phyloP scores from a whole-genome alignment of 2,797 vertebrate genomes.

The Parauchenoglanis ngamensis region DNA sequence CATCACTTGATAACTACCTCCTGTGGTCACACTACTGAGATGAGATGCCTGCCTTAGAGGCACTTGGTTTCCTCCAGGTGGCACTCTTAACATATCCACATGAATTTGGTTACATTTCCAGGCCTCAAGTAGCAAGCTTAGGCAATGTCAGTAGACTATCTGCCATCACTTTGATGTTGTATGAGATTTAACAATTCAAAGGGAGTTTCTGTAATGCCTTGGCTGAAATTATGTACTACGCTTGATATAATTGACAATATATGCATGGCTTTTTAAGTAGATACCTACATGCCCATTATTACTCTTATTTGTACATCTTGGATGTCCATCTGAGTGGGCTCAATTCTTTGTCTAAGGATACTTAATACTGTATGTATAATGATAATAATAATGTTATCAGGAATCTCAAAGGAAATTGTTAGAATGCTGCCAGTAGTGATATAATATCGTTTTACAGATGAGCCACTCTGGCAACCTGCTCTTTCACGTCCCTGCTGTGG shows the following conservation, averaged over 20 bases:
- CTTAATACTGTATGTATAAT: not conserved
- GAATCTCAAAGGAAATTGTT: not conserved
- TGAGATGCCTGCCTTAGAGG: not conserved
- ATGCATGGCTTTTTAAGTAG: not conserved
- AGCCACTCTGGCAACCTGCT: not conserved
- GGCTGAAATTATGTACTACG: not conserved
- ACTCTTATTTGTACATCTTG: not conserved
- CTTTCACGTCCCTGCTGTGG: not conserved
- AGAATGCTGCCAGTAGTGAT: not conserved
- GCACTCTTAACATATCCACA: conserved; percentile 62
- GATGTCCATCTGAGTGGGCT: not conserved
- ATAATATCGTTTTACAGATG: not conserved
- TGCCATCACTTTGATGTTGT: not conserved
- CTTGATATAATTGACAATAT: not conserved
- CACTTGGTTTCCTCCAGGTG: conserved; percentile 65
- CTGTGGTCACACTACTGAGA: conserved; percentile 1
- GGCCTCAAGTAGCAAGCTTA: not conserved
- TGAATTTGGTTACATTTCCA: not conserved
- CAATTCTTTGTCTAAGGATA: not conserved
- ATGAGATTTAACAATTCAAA: not conserved
- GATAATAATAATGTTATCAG: no score
- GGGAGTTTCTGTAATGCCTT: not conserved
- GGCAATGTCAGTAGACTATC: not conserved
- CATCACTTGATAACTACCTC: not conserved
- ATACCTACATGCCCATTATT: not conserved